Percentiles rank a stretch among this genome's conserved stretches.
Conservation (phyloP, 1,140 invertebrate species). For the Hestina assimilis region DNA sequence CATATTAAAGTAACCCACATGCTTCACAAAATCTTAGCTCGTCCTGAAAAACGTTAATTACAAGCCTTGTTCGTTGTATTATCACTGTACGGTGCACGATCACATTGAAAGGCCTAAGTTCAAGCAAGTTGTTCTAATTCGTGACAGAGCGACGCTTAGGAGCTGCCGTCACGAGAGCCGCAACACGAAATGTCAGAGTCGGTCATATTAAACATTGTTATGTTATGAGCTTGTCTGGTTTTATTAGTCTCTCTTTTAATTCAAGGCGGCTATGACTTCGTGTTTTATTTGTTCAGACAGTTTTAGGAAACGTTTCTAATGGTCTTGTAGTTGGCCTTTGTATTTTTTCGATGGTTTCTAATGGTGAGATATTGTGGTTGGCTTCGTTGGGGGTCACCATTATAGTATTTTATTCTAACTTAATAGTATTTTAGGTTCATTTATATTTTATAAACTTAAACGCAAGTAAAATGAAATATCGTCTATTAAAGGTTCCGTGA, state of each 20-base stretch:
- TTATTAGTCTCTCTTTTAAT: slow-evolving; percentile 10
- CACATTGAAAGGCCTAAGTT: slow-evolving; percentile 21
- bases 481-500: not conserved
- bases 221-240: slow-evolving; percentile 8
- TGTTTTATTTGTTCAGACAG: too few relatives aligned
- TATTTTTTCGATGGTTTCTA: too few relatives aligned
- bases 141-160: slow-evolving; percentile 19
- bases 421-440: too few relatives aligned
- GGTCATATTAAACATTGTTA: slow-evolving; percentile 8
- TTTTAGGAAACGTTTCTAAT: too few relatives aligned
- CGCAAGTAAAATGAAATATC: not conserved
- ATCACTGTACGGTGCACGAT: not conserved
- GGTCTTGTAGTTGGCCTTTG: too few relatives aligned
- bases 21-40: too few relatives aligned
- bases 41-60: too few relatives aligned
- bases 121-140: slow-evolving; percentile 9
- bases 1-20: too few relatives aligned
- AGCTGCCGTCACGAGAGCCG: slow-evolving; percentile 19
- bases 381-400: too few relatives aligned
- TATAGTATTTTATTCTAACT: too few relatives aligned
- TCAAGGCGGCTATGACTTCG: not conserved
- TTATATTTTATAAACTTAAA: not conserved
- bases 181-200: slow-evolving; percentile 30
- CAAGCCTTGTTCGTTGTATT: not conserved
- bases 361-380: too few relatives aligned